Conservation (phyloP, 2,888 invertebrate species). For the Doris montereyensis region DNA sequence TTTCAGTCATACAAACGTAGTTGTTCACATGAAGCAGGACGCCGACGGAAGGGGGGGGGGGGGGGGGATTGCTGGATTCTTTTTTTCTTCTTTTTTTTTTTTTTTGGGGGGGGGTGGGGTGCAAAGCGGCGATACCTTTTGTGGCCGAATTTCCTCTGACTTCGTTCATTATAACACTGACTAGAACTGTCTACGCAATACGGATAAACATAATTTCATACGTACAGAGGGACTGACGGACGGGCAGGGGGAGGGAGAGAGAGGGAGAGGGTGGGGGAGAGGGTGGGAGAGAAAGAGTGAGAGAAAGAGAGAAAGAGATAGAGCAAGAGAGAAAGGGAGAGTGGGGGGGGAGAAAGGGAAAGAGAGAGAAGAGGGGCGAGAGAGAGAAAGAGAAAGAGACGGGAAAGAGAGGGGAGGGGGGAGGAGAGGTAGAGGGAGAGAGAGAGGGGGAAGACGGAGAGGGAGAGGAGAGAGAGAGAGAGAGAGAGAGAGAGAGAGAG, state of each 20-base stretch:
- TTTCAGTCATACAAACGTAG: too few species aligned
- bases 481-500: slow-evolving; percentile 3
- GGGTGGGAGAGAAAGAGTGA: not conserved
- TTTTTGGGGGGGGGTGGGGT: too few species aligned
- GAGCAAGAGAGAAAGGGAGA: not conserved
- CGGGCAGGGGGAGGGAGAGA: not conserved
- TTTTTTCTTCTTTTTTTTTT: too few species aligned
- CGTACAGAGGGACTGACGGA: not conserved
- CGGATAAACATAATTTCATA: too few species aligned
- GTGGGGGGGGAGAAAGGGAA: not conserved
- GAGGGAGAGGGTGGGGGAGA: not conserved
- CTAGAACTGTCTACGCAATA: too few species aligned
- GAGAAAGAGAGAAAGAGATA: not conserved
- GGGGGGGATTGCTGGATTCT: too few species aligned
- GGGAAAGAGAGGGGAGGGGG: not conserved
- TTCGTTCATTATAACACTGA: too few species aligned
- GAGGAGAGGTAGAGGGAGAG: not conserved
- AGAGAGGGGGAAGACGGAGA: slow-evolving; percentile 1
- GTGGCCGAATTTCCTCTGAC: too few species aligned
- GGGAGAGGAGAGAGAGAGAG: slow-evolving; percentile 5
- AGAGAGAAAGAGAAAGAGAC: slow-evolving; percentile 5
- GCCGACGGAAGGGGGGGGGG: too few species aligned
- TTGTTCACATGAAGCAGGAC: too few species aligned
- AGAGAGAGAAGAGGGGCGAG: slow-evolving; percentile 24
- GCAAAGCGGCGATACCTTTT: too few species aligned